A percentile compares a stretch with the other conserved stretches of the same genome.
These are phyloP conservation scores for Melanostoma mellinum DNA, from an alignment of 2,888 invertebrate genomes.

Conservation along the genomic window DNA sequence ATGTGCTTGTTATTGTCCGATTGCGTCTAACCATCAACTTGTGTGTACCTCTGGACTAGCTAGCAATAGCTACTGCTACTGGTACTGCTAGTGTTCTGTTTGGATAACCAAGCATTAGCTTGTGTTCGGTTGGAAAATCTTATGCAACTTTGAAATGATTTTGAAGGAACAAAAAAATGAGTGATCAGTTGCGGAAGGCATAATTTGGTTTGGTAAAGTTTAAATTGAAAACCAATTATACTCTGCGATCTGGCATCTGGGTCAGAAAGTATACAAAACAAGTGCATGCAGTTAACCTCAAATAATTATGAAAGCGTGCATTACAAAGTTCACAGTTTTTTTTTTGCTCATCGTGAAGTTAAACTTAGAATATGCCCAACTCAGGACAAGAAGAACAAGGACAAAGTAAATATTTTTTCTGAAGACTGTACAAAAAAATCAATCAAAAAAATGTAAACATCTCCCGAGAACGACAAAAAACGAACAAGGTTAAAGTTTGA, in stretches of 20 bases:
- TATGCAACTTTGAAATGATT: background rate
- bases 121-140: background rate
- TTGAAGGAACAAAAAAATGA: constrained; percentile 24
- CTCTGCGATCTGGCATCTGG: background rate
- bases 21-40: constrained; percentile 24
- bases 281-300: too few relatives aligned
- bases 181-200: constrained; percentile 1
- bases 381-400: too few relatives aligned
- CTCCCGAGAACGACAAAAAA: too few relatives aligned
- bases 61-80: background rate
- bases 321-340: too few relatives aligned
- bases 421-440: too few relatives aligned
- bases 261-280: background rate
- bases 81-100: constrained; percentile 25
- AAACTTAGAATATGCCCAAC: too few relatives aligned
- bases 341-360: too few relatives aligned
- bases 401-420: too few relatives aligned
- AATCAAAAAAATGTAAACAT: too few relatives aligned
- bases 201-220: background rate
- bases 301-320: too few relatives aligned
- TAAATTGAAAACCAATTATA: constrained; percentile 32
- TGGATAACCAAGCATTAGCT: constrained; percentile 16
- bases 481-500: too few relatives aligned
- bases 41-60: constrained; percentile 3
- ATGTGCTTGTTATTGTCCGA: constrained; percentile 29